Evolutionary conservation across 92 coral and sea anemone species (phyloP), one percentile per base, ranked within the genome.

Genomic region (Desmophyllum pertusum): DNA sequence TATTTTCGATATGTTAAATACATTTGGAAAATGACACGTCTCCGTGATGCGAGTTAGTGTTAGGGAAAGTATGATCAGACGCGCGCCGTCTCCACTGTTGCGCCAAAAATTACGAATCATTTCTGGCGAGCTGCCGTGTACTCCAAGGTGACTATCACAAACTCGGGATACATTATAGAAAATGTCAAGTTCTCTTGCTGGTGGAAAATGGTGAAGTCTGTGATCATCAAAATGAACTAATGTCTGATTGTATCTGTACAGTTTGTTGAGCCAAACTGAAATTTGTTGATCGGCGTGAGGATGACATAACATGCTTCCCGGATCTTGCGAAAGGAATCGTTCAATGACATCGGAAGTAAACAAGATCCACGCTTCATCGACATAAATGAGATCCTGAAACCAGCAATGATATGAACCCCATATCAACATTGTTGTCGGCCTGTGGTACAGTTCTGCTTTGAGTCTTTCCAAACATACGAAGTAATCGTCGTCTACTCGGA

Each of bases 401-500:
- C 39, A 41, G 25, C 91, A 88, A 31, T 88, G 84, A 62, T 86
- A 88, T 19, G n/a, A 40, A 0, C 91, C 91, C 91, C 88, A 88
- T 5, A 51, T 55, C 13, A 88, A 21, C 30, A 17, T 57, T 38
- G 48, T 37, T 41, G 42, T 85, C 6, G 86, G 88, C 19, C 91
- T 81, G 65, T 76, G 38, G 21, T 81, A 85, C 31, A 92, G 62
- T 78, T 92, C 95, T n/a, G 66, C 5, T 46, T 81, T 31, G 3
- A 92, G 78, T 45, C 84, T 86, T 63, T 89, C 93, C 38, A 92
- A 82, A 48, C 95, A 92, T 9, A 92, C 43, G 42, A 92, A 92
- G n/a, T 85, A 92, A 48, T 92, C 95, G 67, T 92, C 95, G 59
- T 89, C 95, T 13, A 89, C 76, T 19, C 89, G 92, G 0, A 92